phyloP scores from a whole-genome alignment of 1,140 invertebrate genomes.

The Orius laevigatus region DNA sequence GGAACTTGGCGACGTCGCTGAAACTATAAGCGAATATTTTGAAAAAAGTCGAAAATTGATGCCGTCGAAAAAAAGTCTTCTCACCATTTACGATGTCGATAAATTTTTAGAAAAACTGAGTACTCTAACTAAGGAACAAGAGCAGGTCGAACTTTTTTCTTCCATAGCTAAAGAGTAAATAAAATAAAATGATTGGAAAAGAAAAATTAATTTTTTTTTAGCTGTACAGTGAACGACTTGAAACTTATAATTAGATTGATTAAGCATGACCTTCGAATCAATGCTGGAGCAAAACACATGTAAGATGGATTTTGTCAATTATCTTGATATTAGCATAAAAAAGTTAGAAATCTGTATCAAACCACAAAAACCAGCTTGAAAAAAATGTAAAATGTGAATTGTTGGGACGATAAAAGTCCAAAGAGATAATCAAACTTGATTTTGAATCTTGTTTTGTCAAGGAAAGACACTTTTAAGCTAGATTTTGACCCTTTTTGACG shows the following conservation, averaged over 20 bases:
- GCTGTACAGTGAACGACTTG: slow-evolving; percentile 68
- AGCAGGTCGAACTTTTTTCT: slow-evolving; percentile 60
- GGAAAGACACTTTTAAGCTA: no score
- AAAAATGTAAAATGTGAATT: no score
- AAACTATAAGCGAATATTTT: slow-evolving; percentile 71
- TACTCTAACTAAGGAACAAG: slow-evolving; percentile 68
- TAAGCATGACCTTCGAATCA: slow-evolving; percentile 81
- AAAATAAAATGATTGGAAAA: slow-evolving; percentile 2
- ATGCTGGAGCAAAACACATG: slow-evolving; percentile 82
- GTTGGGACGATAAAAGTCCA: no score
- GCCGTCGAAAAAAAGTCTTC: slow-evolving; percentile 46
- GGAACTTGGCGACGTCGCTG: slow-evolving; percentile 76
- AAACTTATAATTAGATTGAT: slow-evolving; percentile 74
- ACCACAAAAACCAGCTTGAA: no score
- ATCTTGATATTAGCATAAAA: no score
- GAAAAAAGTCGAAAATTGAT: slow-evolving; percentile 40
- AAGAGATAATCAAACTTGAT: no score
- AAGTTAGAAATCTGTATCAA: no score
- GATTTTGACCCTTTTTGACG: no score
- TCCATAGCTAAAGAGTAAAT: slow-evolving; percentile 44
- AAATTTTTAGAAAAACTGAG: slow-evolving; percentile 53
- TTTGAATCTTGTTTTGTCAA: no score
- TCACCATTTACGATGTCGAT: slow-evolving; percentile 64
- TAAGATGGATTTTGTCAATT: slow-evolving; percentile 28
- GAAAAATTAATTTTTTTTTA: slow-evolving; percentile 24